Base-by-base conservation (phyloP, 1,140 invertebrate species). In the Tetranychus urticae region DNA sequence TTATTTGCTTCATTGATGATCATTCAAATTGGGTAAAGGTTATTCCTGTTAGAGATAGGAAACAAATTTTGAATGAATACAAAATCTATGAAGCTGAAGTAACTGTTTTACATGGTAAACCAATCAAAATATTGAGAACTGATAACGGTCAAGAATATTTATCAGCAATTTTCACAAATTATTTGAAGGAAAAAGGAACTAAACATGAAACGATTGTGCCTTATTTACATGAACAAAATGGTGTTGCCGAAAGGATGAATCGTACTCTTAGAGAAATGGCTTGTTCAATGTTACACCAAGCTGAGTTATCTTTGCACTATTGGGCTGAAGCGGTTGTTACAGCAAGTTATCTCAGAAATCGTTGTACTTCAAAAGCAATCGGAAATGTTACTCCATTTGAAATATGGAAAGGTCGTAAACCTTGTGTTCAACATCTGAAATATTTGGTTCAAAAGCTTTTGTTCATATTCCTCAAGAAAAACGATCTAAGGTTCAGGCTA, bases 211-310 rank as follows among this genome's bases (percentile, higher is more conserved):
- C 37, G 3, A 14, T 39, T 33, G 58, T 59, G n/a, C 23, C 66
- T 7, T 71, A 74, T 59, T 70, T 68, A 8, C 71, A 71, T 35
- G 62, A 74, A 62, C 68, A 70, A 61, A 75, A 75, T 67, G 71
- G 70, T 23, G 62, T 68, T 13, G 65, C 68, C 56, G 71, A 74
- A 63, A 61, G 71, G 54, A 66, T 65, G 33, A 74, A 74, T 58
- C 61, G 72, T 33, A 75, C 68, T 6, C 56, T 75, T 5, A 55
- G 67, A 3, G 54, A 56, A 42, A 54, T 56, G 23, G 52, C 65
- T 1, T 52, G 65, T 10, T 35, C 55, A 2, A 66, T 65, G 64
- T 31, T 65, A 39, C n/a, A n/a, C n/a, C n/a, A n/a, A n/a, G n/a
- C n/a, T n/a, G n/a, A n/a, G n/a, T n/a, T n/a, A n/a, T n/a, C n/a